A percentile compares a stretch with the other conserved stretches of the same genome.
Evolutionary conservation across 2,113 vertebrate genomes (phyloP).

Genomic region (Corythornis madagascariensis): DNA sequence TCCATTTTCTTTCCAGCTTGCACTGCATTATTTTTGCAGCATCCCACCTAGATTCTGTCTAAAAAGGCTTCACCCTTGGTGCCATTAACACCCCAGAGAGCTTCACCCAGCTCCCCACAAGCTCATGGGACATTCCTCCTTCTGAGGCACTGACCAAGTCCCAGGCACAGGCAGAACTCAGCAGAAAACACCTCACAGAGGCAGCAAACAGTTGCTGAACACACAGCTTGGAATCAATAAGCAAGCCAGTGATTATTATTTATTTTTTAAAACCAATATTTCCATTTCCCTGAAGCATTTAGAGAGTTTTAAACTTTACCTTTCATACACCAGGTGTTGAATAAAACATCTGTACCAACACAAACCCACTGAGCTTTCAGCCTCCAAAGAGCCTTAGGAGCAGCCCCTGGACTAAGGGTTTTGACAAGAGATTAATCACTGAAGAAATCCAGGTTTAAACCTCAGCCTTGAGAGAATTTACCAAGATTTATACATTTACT

Average conservation of each 20-base stretch:
- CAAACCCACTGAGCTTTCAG: not conserved
- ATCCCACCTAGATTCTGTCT: not conserved
- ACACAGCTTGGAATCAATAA: not conserved
- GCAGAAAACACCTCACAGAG: not conserved
- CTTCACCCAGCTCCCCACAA: not conserved
- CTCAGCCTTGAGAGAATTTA: not conserved
- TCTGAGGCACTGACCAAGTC: not conserved
- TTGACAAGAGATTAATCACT: not conserved
- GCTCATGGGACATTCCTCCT: not conserved
- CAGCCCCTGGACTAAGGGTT: not conserved
- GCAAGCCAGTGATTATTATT: not conserved
- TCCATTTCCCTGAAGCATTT: not conserved
- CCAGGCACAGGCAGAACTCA: not conserved
- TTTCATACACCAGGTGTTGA: not conserved
- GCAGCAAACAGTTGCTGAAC: not conserved
- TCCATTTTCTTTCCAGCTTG: not conserved
- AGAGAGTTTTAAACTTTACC: not conserved
- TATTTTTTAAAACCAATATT: not conserved
- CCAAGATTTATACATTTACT: constrained; percentile 19
- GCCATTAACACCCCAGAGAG: not conserved
- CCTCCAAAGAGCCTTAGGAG: not conserved
- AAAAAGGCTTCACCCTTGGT: not conserved
- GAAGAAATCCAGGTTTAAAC: not conserved
- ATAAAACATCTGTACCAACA: not conserved
- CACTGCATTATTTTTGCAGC: not conserved